A percentile compares a stretch with the other conserved stretches of the same genome.
Evolutionary conservation across 1,140 invertebrate genomes (phyloP).

Genomic region (Metaphire vulgaris): DNA sequence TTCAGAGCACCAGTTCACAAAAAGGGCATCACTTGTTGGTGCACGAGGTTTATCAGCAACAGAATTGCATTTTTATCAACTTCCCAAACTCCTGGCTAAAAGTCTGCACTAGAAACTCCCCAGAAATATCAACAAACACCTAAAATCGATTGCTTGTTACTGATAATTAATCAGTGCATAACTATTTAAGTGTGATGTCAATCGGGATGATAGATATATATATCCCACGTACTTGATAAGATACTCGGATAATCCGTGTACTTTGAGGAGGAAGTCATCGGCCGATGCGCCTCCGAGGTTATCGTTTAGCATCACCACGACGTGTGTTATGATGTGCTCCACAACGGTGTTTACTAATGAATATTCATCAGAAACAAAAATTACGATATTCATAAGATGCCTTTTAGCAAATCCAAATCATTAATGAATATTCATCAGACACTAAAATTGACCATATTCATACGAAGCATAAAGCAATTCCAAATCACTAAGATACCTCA

Average conservation of each 20-base stretch:
- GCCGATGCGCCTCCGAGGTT: constrained; percentile 30
- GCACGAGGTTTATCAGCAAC: no score
- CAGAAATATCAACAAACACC: no score
- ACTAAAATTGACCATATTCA: not conserved
- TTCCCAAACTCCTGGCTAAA: no score
- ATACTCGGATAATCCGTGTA: constrained; percentile 75
- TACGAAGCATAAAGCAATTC: not conserved
- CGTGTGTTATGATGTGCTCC: constrained; percentile 77
- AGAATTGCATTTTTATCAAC: no score
- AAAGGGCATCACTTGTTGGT: no score
- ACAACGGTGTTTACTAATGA: constrained; percentile 72
- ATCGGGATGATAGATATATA: no score
- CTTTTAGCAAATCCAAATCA: constrained; percentile 20
- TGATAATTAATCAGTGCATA: no score
- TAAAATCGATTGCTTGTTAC: no score
- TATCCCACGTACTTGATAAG: constrained; percentile 53
- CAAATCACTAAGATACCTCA: not conserved
- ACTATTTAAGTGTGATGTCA: no score
- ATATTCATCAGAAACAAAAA: constrained; percentile 19
- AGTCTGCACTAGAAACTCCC: no score
- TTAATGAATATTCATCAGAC: not conserved
- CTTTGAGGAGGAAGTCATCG: constrained; percentile 55
- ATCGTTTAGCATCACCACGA: constrained; percentile 59
- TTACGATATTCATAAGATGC: constrained; percentile 20
- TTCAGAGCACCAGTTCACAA: no score